These are phyloP conservation scores for Sebastolobus alascanus DNA, from an alignment of 2,797 vertebrate species.

Conservation along the genomic window DNA sequence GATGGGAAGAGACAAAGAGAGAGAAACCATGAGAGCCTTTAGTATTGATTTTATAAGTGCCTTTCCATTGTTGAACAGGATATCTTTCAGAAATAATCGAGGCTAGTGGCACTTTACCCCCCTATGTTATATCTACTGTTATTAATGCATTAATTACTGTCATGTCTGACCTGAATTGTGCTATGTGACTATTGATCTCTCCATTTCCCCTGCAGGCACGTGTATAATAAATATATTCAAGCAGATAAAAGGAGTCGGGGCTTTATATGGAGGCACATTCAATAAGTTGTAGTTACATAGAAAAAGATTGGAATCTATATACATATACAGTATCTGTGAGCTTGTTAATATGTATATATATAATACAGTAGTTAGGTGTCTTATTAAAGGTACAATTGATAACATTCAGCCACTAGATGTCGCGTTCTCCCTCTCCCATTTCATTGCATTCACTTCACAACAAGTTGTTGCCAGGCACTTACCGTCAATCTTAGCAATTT, in stretches of 20 bases:
- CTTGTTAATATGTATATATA: neutral
- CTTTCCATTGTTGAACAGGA: slow-evolving; percentile 62
- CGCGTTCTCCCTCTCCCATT: no score
- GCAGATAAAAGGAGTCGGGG: slow-evolving; percentile 6
- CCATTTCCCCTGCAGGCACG: neutral
- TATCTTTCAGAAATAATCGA: slow-evolving; percentile 57
- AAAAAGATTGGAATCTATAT: neutral
- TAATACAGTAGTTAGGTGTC: neutral
- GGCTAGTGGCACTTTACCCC: slow-evolving; percentile 44
- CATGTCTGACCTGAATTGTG: slow-evolving; percentile 52
- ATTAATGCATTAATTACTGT: slow-evolving; percentile 68
- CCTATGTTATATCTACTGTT: slow-evolving; percentile 46
- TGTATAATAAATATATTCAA: slow-evolving; percentile 27
- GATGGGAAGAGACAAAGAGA: slow-evolving; percentile 31
- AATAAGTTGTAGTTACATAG: neutral
- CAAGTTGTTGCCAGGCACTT: no score
- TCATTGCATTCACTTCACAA: no score
- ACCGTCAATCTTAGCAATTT: no score
- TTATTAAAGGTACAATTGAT: neutral
- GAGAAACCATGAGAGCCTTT: slow-evolving; percentile 50
- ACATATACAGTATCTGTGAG: neutral
- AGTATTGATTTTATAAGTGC: slow-evolving; percentile 77
- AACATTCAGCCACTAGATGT: no score
- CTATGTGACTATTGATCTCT: slow-evolving; percentile 47
- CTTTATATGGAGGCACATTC: neutral